These are phyloP conservation scores for Falcunculus frontatus DNA, from an alignment of 2,113 vertebrate species.

Conservation along the genomic window DNA sequence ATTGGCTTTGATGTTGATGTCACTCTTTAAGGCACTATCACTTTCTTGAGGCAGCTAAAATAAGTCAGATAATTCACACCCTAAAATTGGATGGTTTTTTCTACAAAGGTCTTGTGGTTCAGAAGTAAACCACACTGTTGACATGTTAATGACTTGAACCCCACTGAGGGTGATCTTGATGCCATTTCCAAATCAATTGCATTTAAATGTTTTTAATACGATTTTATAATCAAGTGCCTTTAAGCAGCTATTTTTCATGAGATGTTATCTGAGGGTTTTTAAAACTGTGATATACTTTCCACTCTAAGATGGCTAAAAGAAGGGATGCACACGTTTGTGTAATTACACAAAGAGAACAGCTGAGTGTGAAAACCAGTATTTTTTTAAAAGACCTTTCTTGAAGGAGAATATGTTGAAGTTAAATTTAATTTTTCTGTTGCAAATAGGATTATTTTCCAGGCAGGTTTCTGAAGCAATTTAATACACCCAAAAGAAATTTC, in stretches of 20 bases:
- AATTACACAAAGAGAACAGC: not conserved
- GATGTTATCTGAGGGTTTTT: not conserved
- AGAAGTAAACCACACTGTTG: not conserved
- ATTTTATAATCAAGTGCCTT: not conserved
- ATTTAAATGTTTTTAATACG: not conserved
- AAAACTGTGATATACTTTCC: not conserved
- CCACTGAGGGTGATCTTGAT: not conserved
- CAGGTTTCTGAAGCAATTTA: not conserved
- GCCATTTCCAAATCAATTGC: not conserved
- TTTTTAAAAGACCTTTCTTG: not conserved
- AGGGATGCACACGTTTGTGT: fast-evolving
- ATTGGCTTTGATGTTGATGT: not conserved
- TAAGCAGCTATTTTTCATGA: not conserved
- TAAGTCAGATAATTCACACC: not conserved
- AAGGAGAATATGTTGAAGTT: not conserved
- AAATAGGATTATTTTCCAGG: not conserved
- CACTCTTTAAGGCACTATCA: not conserved
- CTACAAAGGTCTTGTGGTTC: not conserved
- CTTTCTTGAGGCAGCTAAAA: not conserved
- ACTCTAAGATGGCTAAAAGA: not conserved
- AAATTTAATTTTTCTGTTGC: not conserved
- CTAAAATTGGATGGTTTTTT: not conserved
- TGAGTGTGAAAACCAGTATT: not conserved
- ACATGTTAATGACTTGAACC: not conserved
- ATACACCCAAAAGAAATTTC: not conserved